Conservation (phyloP, 2,888 invertebrate species). For the Dryadula phaetusa region DNA sequence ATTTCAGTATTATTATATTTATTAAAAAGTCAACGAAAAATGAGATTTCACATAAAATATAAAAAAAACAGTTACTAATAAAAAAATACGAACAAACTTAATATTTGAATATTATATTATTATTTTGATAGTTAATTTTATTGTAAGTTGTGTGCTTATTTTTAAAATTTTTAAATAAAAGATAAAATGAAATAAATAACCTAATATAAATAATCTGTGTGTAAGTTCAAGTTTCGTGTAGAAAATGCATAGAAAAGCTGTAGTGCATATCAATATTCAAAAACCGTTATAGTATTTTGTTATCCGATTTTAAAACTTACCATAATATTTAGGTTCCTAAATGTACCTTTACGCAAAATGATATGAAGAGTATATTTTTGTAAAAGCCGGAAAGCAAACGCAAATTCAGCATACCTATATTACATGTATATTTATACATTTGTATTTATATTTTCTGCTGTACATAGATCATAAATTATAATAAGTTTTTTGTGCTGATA, state of each 20-base stretch:
- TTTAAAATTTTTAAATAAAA: no score
- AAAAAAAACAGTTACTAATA: not conserved
- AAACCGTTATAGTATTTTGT: not conserved
- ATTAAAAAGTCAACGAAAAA: not conserved
- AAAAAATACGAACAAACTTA: not conserved
- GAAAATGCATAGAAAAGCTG: not conserved
- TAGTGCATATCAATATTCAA: not conserved
- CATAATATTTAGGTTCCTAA: conserved; percentile 12
- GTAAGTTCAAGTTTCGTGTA: no score
- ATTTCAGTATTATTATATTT: not conserved
- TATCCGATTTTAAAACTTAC: not conserved
- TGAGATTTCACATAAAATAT: not conserved
- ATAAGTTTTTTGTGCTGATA: not conserved
- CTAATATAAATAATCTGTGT: no score
- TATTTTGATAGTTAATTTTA: not conserved
- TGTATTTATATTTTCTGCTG: conserved; percentile 4
- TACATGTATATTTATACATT: conserved; percentile 6
- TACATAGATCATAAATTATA: not conserved
- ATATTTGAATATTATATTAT: not conserved
- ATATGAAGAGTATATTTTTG: conserved; percentile 14
- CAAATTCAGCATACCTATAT: not conserved
- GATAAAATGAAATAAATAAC: not conserved
- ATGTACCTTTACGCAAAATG: conserved; percentile 9
- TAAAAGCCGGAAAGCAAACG: not conserved
- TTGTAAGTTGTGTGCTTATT: not conserved